Conservation (phyloP, 2,797 vertebrate species). For the Poliocrania exsul region DNA sequence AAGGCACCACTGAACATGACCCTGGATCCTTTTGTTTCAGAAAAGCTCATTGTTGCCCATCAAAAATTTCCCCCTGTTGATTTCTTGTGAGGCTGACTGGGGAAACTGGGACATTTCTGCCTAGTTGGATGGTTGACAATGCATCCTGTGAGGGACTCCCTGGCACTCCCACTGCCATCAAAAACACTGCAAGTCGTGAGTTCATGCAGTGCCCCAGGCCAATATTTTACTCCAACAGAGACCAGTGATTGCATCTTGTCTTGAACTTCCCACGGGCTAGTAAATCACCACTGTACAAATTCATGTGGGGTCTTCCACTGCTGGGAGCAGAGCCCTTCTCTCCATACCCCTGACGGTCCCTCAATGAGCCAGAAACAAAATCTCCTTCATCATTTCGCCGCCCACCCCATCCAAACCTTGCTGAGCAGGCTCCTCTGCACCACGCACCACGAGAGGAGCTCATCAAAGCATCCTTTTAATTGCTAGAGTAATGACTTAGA, state of each 20-base stretch:
- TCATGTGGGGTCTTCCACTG: background rate
- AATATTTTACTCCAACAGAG: background rate
- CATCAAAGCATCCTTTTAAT: conserved; percentile 71
- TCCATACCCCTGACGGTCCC: background rate
- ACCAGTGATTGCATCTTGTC: background rate
- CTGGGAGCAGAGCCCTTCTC: background rate
- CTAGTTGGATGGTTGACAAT: background rate
- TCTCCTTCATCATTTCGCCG: background rate
- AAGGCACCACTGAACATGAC: background rate
- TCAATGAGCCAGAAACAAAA: background rate
- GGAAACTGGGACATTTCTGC: background rate
- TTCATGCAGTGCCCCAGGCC: background rate
- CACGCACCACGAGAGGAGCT: background rate
- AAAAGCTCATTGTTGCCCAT: background rate
- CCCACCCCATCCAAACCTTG: background rate
- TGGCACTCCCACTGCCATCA: background rate
- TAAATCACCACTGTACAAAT: background rate
- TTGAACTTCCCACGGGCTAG: background rate
- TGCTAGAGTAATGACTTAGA: conserved; percentile 53
- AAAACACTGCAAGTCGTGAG: background rate
- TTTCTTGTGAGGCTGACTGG: background rate
- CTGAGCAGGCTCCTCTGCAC: background rate
- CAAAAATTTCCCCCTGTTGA: background rate
- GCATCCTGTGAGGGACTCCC: background rate
- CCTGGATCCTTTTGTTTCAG: background rate